Base-by-base conservation (phyloP, 1,140 invertebrate species). In the Aphelinus atriplicis region DNA sequence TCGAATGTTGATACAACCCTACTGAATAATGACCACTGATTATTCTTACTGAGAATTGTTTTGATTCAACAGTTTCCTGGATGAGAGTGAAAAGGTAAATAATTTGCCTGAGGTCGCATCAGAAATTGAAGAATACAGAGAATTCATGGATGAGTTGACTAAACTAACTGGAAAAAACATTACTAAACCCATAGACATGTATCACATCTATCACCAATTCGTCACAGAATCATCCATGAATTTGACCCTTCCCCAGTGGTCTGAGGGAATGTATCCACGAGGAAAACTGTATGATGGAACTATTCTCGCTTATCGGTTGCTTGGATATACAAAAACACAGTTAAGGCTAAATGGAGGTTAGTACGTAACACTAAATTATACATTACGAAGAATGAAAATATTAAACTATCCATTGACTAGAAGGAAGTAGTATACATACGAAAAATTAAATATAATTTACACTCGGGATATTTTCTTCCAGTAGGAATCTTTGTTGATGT, bases 281-380 rank as follows among this genome's bases (percentile, higher is more conserved):
- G 81, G 79, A 3, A 61, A 76, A 71, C 71, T 82, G 2, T 65
- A 76, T 43, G 66, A 80, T 4, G 81, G 70, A 43, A 78, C 68
- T 6, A n/a, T 61, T 61, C 6, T 89, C 53, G 87, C 89, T 80
- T 90, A 89, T 66, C 80, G 84, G 1, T 64, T 83, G 45, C 83
- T 88, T 79, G 87, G 84, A 74, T 84, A 86, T 65, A 88, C 80
- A 7, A 76, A 80, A 9, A 84, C 87, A 1, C 45, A 71, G 69
- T 10, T 58, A 45, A 57, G 55, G 53, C 51, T 78, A 2, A 78
- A 78, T 55, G 77, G 77, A 43, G 77, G 77, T 26, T 62, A 73
- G 46, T 26, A 26, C 26, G 26, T 26, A 26, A 26, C 26, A 26
- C 26, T 26, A 26, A 26, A 26, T 26, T 26, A 26, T 26, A 26